Evolutionary conservation across 2,797 vertebrate species (phyloP).

Genomic region (Masticophis lateralis): DNA sequence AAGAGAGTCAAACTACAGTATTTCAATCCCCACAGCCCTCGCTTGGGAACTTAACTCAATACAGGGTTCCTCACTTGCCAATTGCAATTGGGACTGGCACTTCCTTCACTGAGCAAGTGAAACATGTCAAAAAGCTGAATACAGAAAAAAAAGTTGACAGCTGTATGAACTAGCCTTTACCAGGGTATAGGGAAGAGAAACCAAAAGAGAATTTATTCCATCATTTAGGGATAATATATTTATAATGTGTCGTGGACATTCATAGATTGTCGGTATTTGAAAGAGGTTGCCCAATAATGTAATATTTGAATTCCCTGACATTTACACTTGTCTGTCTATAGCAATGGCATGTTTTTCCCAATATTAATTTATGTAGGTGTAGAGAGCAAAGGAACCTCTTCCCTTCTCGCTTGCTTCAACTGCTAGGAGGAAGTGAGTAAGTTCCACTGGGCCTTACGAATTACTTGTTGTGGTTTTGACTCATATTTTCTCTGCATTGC

Average conservation of each 20-base stretch:
- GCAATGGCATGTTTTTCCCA: neutral
- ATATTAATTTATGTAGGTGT: constrained; percentile 10
- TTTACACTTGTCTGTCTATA: neutral
- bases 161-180: neutral
- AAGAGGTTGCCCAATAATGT: neutral
- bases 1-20: neutral
- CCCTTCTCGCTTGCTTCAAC: neutral
- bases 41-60: neutral
- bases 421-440: neutral
- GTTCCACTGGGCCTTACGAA: neutral
- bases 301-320: constrained; percentile 13
- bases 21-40: neutral
- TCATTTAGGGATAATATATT: neutral
- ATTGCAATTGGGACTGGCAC: neutral
- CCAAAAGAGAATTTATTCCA: neutral
- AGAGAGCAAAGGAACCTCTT: neutral
- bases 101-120: neutral
- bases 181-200: neutral
- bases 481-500: neutral
- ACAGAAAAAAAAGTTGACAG: neutral
- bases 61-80: neutral
- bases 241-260: neutral
- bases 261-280: neutral
- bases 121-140: neutral
- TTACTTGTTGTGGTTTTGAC: neutral